These are phyloP conservation scores for Seriola dumerili DNA, from an alignment of 2,113 vertebrate species.

Conservation along the genomic window DNA sequence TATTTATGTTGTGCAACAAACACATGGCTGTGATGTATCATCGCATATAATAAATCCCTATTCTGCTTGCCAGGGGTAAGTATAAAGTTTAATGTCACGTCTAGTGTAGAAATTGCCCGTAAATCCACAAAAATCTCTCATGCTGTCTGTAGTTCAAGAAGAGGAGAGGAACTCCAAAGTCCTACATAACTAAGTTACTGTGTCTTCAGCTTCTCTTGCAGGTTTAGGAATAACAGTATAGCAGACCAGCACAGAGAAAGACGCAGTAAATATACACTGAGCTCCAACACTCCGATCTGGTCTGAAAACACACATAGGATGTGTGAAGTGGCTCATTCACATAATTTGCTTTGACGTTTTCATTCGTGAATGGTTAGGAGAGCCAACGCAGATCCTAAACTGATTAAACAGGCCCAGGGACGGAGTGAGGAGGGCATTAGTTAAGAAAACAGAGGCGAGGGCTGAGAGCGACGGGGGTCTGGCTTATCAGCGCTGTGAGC, in stretches of 20 bases:
- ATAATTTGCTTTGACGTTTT: constrained; percentile 81
- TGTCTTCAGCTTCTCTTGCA: neutral
- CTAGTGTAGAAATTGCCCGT: neutral
- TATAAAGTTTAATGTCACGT: constrained; percentile 6
- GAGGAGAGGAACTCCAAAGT: neutral
- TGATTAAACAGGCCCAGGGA: constrained; percentile 69
- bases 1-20: constrained; percentile 57
- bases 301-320: constrained; percentile 60
- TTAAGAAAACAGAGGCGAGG: constrained; percentile 77
- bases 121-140: constrained; percentile 27
- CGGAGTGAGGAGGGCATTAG: constrained; percentile 76
- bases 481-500: constrained; percentile 73
- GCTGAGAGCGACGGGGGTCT: constrained; percentile 59
- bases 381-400: constrained; percentile 70
- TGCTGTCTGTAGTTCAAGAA: neutral
- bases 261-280: constrained; percentile 29
- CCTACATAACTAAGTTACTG: neutral
- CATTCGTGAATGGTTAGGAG: constrained; percentile 67
- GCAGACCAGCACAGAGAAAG: constrained; percentile 40
- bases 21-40: constrained; percentile 16
- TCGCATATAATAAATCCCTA: constrained; percentile 22
- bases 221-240: constrained; percentile 23
- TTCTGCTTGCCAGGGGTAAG: constrained; percentile 16
- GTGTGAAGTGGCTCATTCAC: constrained; percentile 69
- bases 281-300: constrained; percentile 38